A percentile compares a stretch with the other conserved stretches of the same genome.
phyloP scores from a whole-genome alignment of 2,113 vertebrate genomes.

The Oplegnathus fasciatus region DNA sequence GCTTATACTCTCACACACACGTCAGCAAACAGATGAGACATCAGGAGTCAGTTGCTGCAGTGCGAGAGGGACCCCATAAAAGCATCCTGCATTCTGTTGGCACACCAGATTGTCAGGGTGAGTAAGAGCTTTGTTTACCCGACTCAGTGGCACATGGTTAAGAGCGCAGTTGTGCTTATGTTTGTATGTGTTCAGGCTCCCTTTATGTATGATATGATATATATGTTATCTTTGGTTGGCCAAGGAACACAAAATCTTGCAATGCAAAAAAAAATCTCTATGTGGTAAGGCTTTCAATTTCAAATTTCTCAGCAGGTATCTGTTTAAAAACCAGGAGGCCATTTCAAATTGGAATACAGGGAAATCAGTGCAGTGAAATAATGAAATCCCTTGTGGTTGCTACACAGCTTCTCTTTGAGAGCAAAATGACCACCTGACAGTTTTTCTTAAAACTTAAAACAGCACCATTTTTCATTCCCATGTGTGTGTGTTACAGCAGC shows the following conservation, averaged over 20 bases:
- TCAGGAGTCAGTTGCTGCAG: conserved; percentile 28
- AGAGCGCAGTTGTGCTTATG: not conserved
- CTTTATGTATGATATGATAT: not conserved
- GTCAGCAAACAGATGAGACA: conserved; percentile 49
- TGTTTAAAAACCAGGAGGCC: not conserved
- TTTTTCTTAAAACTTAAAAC: not conserved
- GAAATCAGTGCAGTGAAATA: not conserved
- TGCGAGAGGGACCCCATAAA: conserved; percentile 27
- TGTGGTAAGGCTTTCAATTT: not conserved
- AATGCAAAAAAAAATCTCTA: conserved; percentile 6
- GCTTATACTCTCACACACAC: conserved; percentile 30
- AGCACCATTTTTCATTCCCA: not conserved
- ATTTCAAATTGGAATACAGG: conserved; percentile 14
- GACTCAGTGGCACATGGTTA: not conserved
- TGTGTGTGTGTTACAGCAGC: not conserved
- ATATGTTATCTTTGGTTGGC: not conserved
- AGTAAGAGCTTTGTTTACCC: not conserved
- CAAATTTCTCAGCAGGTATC: not conserved
- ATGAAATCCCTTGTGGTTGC: not conserved
- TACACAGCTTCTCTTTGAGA: too few relatives aligned
- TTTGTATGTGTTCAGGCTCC: conserved; percentile 15
- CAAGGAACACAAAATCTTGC: not conserved
- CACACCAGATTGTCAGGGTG: conserved; percentile 28
- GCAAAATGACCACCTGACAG: not conserved
- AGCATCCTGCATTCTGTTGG: conserved; percentile 13